Evolutionary conservation across 2,113 vertebrate genomes (phyloP).

Genomic region (Bambusicola thoracicus): DNA sequence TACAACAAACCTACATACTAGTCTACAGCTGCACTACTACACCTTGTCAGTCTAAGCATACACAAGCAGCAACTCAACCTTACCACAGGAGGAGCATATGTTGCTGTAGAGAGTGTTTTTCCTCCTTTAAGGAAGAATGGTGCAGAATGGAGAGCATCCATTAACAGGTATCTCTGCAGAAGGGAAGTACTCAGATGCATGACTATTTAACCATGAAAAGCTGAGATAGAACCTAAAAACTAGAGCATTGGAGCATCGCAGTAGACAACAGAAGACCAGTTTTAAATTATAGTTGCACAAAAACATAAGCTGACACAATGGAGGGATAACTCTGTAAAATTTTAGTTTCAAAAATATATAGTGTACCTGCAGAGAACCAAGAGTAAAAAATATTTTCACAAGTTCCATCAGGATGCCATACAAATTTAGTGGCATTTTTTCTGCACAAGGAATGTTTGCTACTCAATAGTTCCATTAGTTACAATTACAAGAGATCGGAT

Average conservation of each 20-base stretch:
- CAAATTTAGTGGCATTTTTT: neutral
- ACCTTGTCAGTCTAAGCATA: conserved; percentile 3
- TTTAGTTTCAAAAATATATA: neutral
- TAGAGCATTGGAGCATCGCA: neutral
- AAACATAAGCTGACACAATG: rapidly evolving
- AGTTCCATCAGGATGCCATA: neutral
- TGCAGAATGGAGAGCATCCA: conserved; percentile 64
- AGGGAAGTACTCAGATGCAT: conserved; percentile 66
- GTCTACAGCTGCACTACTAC: conserved; percentile 23
- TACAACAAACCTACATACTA: conserved; percentile 34
- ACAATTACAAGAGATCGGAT: neutral
- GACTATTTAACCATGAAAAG: conserved; percentile 37
- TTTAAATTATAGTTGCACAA: neutral
- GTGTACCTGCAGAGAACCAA: neutral
- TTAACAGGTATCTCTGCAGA: conserved; percentile 63
- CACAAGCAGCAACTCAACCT: conserved; percentile 59
- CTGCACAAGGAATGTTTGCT: neutral
- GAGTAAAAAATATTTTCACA: neutral
- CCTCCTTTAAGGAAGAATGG: conserved; percentile 76
- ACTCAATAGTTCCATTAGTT: neutral
- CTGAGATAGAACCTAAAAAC: neutral
- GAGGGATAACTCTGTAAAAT: neutral
- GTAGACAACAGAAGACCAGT: neutral
- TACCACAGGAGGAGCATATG: conserved; percentile 50
- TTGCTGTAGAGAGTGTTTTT: conserved; percentile 47